Evolutionary conservation across 2,888 invertebrate species (phyloP), one percentile per base, ranked within the genome.

Genomic region (Apomyelois bistriatella): DNA sequence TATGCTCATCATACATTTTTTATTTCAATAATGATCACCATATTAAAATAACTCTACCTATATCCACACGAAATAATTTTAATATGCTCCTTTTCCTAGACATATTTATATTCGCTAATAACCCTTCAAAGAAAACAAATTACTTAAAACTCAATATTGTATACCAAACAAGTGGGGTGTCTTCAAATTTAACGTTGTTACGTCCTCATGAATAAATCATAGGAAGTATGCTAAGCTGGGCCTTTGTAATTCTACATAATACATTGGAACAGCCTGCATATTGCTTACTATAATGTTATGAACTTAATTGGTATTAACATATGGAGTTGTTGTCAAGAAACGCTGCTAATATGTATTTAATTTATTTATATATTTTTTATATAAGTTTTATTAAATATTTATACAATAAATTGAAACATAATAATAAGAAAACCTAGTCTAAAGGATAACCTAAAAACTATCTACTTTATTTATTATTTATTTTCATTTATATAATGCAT

Each of bases 241-340:
- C 87, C 85, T 83, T 88, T 84, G 84, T 90, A 89, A 90, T 88
- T 85, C 89, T 85, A 86, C 86, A 84, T 90, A 88, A 90, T 88
- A 89, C 89, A 89, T 89, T 88, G 86, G 86, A 89, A 88, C 86
- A 79, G 65, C 74, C 80, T 82, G 89, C 89, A 86, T 87, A 89
- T 88, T 88, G 87, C 88, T 78, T 83, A 79, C 80, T 82, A 85
- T 85, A 84, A 85, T 85, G 85, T 82, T 84, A 84, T 79, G 72
- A 85, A 83, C 82, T 81, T 83, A 84, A 83, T 83, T 75, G 82
- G 82, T 79, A 82, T 85, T 83, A 82, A 70, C 76, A 70, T 73
- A 68, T 76, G 69, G 59, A 65, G 60, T 17, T 38, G 48, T 38
- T 15, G 22, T 28, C 22, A 40, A 49, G 38, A 37, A 38, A 28